Evolutionary conservation across 2,797 vertebrate genomes (phyloP), one percentile per base, ranked within the genome.

Genomic region (Cynopterus sphinx): DNA sequence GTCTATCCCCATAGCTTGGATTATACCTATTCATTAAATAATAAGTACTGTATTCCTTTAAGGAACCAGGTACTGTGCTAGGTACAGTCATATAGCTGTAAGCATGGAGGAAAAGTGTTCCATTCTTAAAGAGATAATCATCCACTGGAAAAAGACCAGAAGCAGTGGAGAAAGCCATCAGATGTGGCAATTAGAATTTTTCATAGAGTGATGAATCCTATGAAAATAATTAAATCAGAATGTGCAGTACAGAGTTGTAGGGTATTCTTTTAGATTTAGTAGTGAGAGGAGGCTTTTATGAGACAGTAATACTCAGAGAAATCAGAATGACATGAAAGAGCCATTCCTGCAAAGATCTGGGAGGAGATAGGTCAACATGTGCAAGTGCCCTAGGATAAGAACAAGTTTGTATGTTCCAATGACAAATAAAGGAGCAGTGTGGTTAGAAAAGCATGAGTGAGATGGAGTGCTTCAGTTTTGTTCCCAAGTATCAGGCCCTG

Each of bases 211-310:
- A 3, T 39, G 81, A 55, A 13, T 49, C 17, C 19, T 67, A 22
- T 63, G 49, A 77, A 75, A 67, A 67, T 49, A 90, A 79, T 59
- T 53, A 43, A 65, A 28, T 1, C 9, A 3, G 39, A 4, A n/a
- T 43, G 28, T 43, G 15, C 15, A 77, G 22, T 43, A 9, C 0
- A 57, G 17, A 55, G 3, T 28, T 0, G 10, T 4, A 46, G 46
- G 63, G 46, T n/a, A 1, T 65, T 57, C 65, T 7, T 73, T 87
- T 63, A 46, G 49, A 68, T 61, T 63, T 71, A 41, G 33, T 9
- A 63, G 16, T 70, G 11, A 74, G 43, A 9, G 24, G 19, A 53
- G 16, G 43, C 4, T 19, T 63, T 39, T 65, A 6, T 77, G 10
- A 82, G 36, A 6, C 13, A 19, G 19, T 26, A 31, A 63, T 57